Conservation (phyloP, 2,113 vertebrate species). For the Sceloporus tristichus region DNA sequence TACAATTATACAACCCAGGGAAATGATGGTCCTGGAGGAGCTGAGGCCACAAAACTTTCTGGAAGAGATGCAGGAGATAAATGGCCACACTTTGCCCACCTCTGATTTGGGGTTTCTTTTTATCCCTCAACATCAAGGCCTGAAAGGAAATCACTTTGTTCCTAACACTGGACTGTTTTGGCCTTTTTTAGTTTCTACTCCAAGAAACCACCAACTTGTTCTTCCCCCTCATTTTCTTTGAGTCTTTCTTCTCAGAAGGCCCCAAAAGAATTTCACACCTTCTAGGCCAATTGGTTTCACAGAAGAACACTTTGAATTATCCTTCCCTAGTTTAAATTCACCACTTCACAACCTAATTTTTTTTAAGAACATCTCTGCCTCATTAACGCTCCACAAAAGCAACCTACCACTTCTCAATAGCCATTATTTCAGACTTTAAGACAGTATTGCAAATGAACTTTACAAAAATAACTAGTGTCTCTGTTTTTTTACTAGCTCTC, state of each 20-base stretch:
- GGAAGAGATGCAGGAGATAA: too few relatives aligned
- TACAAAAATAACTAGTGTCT: not conserved
- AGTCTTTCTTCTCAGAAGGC: not conserved
- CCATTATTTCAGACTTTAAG: conserved; percentile 8
- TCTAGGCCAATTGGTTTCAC: not conserved
- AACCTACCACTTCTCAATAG: not conserved
- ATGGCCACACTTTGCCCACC: not conserved
- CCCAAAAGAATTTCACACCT: not conserved
- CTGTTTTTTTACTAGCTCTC: not conserved
- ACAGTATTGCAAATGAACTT: not conserved
- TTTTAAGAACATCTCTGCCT: not conserved
- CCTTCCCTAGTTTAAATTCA: conserved; percentile 1
- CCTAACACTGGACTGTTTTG: not conserved
- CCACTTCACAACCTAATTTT: not conserved
- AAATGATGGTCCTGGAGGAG: too few relatives aligned
- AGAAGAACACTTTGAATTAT: not conserved
- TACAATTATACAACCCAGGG: not conserved
- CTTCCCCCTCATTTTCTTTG: not conserved
- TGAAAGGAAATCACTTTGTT: not conserved
- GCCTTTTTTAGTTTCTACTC: not conserved
- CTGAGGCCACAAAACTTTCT: not conserved
- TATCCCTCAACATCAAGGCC: not conserved
- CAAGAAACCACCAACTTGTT: not conserved
- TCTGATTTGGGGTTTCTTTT: not conserved
- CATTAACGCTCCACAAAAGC: not conserved